Evolutionary conservation across 2,113 vertebrate species (phyloP).

Genomic region (Labeo catla): DNA sequence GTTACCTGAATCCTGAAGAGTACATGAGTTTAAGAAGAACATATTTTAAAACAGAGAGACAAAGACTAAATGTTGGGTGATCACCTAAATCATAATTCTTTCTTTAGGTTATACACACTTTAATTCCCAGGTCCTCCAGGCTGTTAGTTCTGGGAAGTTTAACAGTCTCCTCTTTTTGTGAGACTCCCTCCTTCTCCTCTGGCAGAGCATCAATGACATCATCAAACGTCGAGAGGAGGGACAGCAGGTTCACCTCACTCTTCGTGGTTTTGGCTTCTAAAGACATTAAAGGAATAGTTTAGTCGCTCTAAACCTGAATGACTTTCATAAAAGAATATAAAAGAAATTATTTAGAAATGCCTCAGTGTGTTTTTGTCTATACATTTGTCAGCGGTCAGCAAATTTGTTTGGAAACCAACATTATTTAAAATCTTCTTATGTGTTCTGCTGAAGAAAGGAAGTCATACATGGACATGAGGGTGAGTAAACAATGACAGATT

Average conservation of each 20-base stretch:
- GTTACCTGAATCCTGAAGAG: neutral
- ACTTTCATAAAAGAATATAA: neutral
- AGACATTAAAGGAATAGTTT: neutral
- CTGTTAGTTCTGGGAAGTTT: constrained; percentile 82
- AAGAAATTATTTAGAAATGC: too few species aligned
- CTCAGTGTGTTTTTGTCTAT: too few species aligned
- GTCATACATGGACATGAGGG: neutral
- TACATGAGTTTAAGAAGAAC: constrained; percentile 33
- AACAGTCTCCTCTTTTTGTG: constrained; percentile 49
- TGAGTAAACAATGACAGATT: neutral
- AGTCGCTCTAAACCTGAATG: neutral
- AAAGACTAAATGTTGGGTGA: neutral
- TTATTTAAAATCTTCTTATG: neutral
- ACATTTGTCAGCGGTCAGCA: too few species aligned
- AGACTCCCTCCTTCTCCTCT: constrained; percentile 68
- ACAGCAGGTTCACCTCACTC: constrained; percentile 80
- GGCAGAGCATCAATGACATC: constrained; percentile 68
- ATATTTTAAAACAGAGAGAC: neutral
- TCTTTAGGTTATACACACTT: constrained; percentile 66
- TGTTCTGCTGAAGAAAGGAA: neutral
- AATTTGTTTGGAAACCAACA: too few species aligned
- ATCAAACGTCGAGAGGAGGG: constrained; percentile 81
- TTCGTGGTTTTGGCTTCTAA: constrained; percentile 68
- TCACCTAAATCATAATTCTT: too few species aligned
- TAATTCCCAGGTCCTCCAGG: constrained; percentile 86